Conservation (phyloP, 1,140 invertebrate genomes). For the Drosophila azteca region DNA sequence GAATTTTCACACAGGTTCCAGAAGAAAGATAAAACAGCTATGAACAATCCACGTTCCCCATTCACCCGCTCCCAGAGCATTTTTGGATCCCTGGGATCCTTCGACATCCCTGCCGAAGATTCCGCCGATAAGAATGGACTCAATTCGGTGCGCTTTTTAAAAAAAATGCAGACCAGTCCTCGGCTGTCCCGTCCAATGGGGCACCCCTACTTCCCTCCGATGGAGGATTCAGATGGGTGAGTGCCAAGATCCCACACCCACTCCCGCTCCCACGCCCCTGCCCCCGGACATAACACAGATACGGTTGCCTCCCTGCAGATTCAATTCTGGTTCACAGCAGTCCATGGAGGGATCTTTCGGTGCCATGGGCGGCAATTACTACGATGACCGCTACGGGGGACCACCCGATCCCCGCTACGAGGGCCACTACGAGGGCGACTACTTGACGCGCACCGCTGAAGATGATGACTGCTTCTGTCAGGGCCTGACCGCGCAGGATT, state of each 20-base stretch:
- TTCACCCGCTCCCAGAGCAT: constrained; percentile 35
- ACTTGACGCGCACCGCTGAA: background rate
- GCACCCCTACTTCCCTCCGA: background rate
- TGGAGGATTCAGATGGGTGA: constrained; percentile 13
- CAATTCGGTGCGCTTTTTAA: constrained; percentile 52
- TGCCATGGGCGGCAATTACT: too few species aligned
- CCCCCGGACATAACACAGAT: too few species aligned
- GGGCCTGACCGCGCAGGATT: too few species aligned
- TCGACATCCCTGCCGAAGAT: background rate
- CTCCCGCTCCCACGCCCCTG: too few species aligned
- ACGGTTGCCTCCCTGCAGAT: too few species aligned
- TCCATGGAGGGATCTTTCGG: too few species aligned
- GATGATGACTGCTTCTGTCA: background rate
- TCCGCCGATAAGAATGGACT: constrained; percentile 20
- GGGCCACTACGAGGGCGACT: constrained; percentile 12
- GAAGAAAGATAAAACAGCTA: constrained; percentile 1
- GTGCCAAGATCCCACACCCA: background rate
- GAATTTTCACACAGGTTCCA: too few species aligned
- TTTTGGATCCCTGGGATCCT: constrained; percentile 27
- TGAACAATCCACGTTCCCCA: constrained; percentile 62
- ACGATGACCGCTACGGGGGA: background rate
- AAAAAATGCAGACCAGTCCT: constrained; percentile 19
- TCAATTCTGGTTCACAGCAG: too few species aligned
- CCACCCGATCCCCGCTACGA: background rate
- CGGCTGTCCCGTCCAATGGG: constrained; percentile 33